phyloP scores from a whole-genome alignment of 2,888 invertebrate species.

The Tupiocoris notatus region DNA sequence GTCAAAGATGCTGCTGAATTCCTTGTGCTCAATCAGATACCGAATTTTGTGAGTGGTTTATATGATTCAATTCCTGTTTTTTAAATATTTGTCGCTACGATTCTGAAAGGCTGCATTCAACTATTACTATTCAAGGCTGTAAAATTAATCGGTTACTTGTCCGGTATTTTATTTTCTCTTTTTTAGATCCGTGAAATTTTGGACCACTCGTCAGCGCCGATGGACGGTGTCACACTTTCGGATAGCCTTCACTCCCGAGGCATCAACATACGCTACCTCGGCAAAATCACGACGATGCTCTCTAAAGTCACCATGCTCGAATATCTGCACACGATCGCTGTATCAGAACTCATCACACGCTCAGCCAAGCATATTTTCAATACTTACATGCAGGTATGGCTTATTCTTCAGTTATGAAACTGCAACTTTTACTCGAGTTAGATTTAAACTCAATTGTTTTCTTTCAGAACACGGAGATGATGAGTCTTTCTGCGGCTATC shows the following conservation, averaged over 20 bases:
- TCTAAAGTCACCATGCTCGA: slow-evolving; percentile 74
- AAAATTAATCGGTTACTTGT: no score
- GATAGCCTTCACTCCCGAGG: slow-evolving; percentile 94
- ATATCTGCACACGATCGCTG: slow-evolving; percentile 85
- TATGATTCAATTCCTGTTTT: no score
- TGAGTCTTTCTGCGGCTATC: slow-evolving; percentile 85
- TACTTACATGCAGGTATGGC: slow-evolving; percentile 75
- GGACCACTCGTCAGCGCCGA: slow-evolving; percentile 88
- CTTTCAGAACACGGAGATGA: slow-evolving; percentile 75
- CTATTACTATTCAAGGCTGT: no score
- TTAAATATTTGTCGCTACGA: no score
- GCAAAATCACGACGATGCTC: slow-evolving; percentile 81
- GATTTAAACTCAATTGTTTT: slow-evolving; percentile 11
- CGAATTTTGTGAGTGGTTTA: slow-evolving; percentile 84
- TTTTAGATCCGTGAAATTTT: slow-evolving; percentile 86
- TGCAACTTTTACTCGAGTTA: background rate
- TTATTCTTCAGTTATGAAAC: background rate
- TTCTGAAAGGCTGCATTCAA: no score
- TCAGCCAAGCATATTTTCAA: slow-evolving; percentile 94
- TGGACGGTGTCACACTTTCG: slow-evolving; percentile 90
- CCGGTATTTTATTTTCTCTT: no score
- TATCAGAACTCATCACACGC: slow-evolving; percentile 84
- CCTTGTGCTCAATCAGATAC: slow-evolving; percentile 88
- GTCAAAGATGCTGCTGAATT: slow-evolving; percentile 96
- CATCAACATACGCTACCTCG: slow-evolving; percentile 95